phyloP scores from a whole-genome alignment of 2,888 invertebrate genomes.

The Stenotaenia linearis region DNA sequence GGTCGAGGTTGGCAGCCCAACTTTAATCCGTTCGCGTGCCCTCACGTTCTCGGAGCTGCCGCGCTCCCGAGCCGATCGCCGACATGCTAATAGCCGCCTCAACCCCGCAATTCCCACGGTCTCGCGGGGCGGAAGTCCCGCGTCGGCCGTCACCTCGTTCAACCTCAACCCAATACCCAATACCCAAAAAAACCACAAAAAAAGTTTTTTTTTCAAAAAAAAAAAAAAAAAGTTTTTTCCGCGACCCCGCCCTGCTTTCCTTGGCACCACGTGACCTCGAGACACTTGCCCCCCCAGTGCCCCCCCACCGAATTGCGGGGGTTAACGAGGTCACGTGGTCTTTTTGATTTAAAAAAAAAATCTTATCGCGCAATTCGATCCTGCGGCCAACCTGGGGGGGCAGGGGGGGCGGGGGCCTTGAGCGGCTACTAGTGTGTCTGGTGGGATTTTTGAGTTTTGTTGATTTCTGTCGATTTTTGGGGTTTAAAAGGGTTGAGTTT shows the following conservation, averaged over 20 bases:
- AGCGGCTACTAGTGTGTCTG: background rate
- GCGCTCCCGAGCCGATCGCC: background rate
- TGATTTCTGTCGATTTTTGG: background rate
- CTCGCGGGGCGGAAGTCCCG: background rate
- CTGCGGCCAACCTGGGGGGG: background rate
- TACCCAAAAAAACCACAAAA: too few relatives aligned
- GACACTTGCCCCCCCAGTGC: background rate
- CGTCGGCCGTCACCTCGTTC: background rate
- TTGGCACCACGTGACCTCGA: background rate
- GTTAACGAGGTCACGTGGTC: background rate
- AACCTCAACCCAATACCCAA: too few relatives aligned
- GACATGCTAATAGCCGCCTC: background rate
- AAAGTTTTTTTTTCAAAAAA: too few relatives aligned
- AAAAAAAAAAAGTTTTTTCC: too few relatives aligned
- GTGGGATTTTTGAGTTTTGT: background rate
- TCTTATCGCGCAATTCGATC: background rate
- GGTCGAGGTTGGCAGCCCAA: background rate
- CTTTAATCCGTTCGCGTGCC: constrained; percentile 20
- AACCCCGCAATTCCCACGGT: background rate
- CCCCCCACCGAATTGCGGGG: background rate
- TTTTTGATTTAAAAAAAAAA: background rate
- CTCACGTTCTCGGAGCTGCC: background rate
- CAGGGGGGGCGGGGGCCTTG: background rate
- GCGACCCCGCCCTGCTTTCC: background rate
- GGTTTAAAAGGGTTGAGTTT: background rate